phyloP scores from a whole-genome alignment of 2,797 vertebrate genomes.

The Esox masquinongy region DNA sequence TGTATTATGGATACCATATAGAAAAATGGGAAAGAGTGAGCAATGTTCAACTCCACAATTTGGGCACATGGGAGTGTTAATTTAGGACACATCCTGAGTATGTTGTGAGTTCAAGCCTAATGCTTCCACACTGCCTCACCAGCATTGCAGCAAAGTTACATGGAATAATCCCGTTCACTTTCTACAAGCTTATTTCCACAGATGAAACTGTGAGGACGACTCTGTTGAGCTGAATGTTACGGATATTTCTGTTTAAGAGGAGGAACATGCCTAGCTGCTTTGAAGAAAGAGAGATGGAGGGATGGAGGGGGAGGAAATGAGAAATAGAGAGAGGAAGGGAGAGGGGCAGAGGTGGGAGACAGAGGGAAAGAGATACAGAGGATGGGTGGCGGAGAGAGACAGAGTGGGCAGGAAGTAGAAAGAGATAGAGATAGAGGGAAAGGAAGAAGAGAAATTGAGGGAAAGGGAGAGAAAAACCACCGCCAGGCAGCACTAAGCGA shows the following conservation, averaged over 20 bases:
- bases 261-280: constrained; percentile 18
- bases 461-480: constrained; percentile 62
- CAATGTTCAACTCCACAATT: no score
- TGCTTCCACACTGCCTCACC: no score
- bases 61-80: no score
- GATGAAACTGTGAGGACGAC: constrained; percentile 13
- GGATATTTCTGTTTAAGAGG: constrained; percentile 69
- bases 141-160: constrained; percentile 27
- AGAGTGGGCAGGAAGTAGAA: constrained; percentile 25
- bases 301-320: constrained; percentile 51
- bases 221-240: constrained; percentile 50
- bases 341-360: constrained; percentile 52
- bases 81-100: no score
- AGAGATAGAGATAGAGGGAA: background rate
- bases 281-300: constrained; percentile 51
- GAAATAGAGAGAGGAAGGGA: constrained; percentile 41
- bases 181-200: background rate
- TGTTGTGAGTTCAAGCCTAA: no score
- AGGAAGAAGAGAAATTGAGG: constrained; percentile 59
- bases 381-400: background rate
- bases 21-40: no score
- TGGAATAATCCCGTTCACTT: constrained; percentile 46
- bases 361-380: no score
- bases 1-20: no score
- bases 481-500: constrained; percentile 78